Evolutionary conservation across 2,888 invertebrate species (phyloP).

Genomic region (Agonopterix arenella): DNA sequence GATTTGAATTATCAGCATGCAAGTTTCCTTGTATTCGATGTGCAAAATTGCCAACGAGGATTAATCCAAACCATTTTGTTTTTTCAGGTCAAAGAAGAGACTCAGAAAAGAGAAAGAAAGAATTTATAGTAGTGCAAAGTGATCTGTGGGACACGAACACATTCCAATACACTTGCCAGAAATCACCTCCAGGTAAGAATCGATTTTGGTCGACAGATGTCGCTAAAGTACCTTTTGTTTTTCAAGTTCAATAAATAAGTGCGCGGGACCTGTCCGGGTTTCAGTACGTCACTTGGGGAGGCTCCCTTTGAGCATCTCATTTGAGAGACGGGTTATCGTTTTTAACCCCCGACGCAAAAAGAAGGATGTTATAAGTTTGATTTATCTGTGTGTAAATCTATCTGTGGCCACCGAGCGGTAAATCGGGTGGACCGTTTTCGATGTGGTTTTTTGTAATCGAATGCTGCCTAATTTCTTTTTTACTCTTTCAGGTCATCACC

Average conservation of each 20-base stretch:
- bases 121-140: slow-evolving; percentile 80
- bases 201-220: no score
- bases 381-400: no score
- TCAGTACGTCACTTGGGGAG: no score
- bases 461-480: not conserved
- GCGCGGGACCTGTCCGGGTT: no score
- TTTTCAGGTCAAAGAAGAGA: slow-evolving; percentile 66
- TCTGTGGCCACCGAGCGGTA: no score
- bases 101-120: slow-evolving; percentile 70
- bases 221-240: no score
- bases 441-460: not conserved
- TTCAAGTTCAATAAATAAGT: no score
- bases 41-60: not conserved
- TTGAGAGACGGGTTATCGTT: no score
- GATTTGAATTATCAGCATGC: not conserved
- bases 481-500: slow-evolving; percentile 45
- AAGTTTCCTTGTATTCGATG: not conserved
- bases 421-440: no score
- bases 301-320: no score
- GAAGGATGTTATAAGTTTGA: no score
- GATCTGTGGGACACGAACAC: slow-evolving; percentile 82
- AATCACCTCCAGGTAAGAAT: slow-evolving; percentile 40
- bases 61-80: not conserved
- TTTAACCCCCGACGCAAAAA: no score
- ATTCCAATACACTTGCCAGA: slow-evolving; percentile 73